Evolutionary conservation across 2,888 invertebrate species (phyloP), one percentile per base, ranked within the genome.

Genomic region (Operophtera brumata): DNA sequence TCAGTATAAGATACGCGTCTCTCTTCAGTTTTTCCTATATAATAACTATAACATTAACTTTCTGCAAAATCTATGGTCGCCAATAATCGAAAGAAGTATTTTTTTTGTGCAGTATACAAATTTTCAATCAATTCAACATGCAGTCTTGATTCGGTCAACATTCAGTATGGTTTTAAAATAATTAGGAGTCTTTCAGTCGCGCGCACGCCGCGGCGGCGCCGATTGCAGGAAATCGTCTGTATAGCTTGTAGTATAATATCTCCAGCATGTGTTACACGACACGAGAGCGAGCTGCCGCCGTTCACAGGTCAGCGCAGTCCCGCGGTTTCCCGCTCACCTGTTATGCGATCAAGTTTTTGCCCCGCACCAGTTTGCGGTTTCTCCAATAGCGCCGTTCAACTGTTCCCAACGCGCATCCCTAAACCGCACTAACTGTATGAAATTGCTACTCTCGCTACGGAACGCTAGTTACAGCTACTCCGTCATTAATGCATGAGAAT

Each of bases 401-500:
- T 61, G 70, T 76, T 80, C 71, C 69, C 71, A 72, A 63, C 64
- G 67, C 65, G 65, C 73, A 79, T 78, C 80, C 78, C 79, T 80
- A 77, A 80, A 76, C 76, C 75, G 69, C 77, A 70, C 50, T 82
- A 80, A 81, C 81, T 79, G 79, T 80, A 77, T 69, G 69, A 77
- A 78, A 79, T 77, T 73, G 69, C 73, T 69, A 65, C 61, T 66
- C 66, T 70, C 66, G 70, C 66, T 58, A 60, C 60, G 65, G 57
- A 67, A 71, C 66, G 66, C 65, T 73, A 61, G 67, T 62, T 70
- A 64, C 64, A 58, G 65, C 56, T 55, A 66, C 70, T 71, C 70
- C 70, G 67, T 75, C 75, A 78, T 80, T 82, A 79, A 73, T 74
- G 67, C 67, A 66, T 65, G 72, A 65, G 66, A 76, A 73, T 74